Evolutionary conservation across 2,888 invertebrate genomes (phyloP).

Genomic region (Chrysolina americana): DNA sequence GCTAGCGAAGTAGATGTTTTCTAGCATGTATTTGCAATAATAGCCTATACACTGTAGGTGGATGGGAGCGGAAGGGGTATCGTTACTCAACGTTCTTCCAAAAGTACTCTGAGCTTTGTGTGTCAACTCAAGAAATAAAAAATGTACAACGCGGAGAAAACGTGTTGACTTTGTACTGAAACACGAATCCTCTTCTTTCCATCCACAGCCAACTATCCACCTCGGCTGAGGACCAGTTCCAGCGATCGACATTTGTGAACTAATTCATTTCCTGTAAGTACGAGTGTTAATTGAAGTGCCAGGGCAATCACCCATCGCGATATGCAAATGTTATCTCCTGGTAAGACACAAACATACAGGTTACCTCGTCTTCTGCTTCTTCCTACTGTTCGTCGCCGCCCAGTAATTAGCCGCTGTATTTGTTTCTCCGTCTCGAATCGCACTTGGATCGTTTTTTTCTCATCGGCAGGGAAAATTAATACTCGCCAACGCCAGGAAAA

Average conservation of each 20-base stretch:
- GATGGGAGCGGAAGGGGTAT: too few relatives aligned
- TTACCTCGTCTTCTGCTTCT: conserved; percentile 29
- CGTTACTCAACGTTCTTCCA: too few relatives aligned
- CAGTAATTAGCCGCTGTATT: conserved; percentile 30
- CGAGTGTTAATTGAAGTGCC: conserved; percentile 57
- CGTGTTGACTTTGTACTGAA: too few relatives aligned
- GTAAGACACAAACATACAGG: conserved; percentile 49
- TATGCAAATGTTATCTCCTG: conserved; percentile 55
- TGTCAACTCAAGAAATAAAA: too few relatives aligned
- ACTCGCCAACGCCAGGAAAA: conserved; percentile 26
- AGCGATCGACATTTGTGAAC: background rate
- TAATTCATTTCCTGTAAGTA: conserved; percentile 27
- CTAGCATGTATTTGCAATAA: too few relatives aligned
- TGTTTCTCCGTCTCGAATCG: conserved; percentile 31
- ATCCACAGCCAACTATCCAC: too few relatives aligned
- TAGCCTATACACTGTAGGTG: too few relatives aligned
- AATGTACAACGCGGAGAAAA: too few relatives aligned
- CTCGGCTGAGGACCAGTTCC: background rate
- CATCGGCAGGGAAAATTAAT: conserved; percentile 30
- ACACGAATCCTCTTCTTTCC: too few relatives aligned
- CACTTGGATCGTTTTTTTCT: conserved; percentile 22
- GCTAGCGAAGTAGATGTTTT: too few relatives aligned
- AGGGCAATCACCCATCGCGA: conserved; percentile 56
- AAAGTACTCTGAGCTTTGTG: too few relatives aligned
- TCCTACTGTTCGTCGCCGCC: conserved; percentile 34